Evolutionary conservation across 2,113 vertebrate genomes (phyloP), one percentile per base, ranked within the genome.

Genomic region (Thryonomys swinderianus): DNA sequence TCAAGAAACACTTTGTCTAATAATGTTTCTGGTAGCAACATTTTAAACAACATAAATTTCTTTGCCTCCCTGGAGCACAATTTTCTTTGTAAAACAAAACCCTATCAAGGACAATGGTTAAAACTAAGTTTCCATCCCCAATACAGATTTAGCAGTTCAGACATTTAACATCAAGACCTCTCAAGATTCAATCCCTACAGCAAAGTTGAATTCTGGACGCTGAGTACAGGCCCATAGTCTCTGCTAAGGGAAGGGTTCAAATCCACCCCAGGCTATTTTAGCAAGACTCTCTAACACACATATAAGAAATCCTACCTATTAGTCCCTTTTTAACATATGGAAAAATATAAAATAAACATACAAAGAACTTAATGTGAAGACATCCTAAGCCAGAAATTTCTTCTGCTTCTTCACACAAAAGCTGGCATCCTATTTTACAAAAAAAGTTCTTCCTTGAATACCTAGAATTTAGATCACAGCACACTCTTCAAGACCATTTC

Each of bases 71-170:
- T 88, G 40, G 66, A 40, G 87, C 32, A 71, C 34, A 27, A 61
- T 91, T 84, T 91, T 85, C 61, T 94, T 83, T 94, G 13, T 2
- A 67, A 96, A 85, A 87, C 1, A 95, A 66, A 96, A 92, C 67
- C 25, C 83, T 78, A 74, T 53, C 69, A 92, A 96, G 88, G 85
- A 88, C 86, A 94, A 55, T 57, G 55, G 21, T 94, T 94, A 67
- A 97, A 93, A 96, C 90, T 85, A 79, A 90, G 62, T 93, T 93
- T 90, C 85, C 61, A 94, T 89, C 71, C 16, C 83, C 93, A 91
- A 93, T 40, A 62, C 37, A 74, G 61, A 74, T 53, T 69, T 32
- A 66, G 51, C 21, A 30, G n/a, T 51, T 51, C 86, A 97, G 86
- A 62, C 90, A 91, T 81, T 93, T 83, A 94, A 95, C 82, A 88